Percentiles rank a stretch among this genome's conserved stretches.
Evolutionary conservation across 2,797 vertebrate species (phyloP).

Genomic region (Apogon talboti): DNA sequence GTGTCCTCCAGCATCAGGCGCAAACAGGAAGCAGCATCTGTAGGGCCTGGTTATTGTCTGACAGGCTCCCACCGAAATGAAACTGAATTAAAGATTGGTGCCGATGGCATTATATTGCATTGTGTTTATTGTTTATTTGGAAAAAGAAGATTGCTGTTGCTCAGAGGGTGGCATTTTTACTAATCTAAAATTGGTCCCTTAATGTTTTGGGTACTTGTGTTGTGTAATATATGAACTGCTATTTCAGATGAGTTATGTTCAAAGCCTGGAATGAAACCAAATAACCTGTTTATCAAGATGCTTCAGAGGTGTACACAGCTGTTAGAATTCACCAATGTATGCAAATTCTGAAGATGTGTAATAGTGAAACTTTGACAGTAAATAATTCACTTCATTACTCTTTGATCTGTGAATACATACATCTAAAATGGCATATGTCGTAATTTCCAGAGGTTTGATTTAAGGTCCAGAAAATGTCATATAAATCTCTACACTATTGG

Average conservation of each 20-base stretch:
- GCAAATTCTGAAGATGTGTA: conserved; percentile 20
- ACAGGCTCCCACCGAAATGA: conserved; percentile 31
- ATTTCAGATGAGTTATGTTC: conserved; percentile 9
- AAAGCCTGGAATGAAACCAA: conserved; percentile 12
- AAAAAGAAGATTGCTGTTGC: conserved; percentile 15
- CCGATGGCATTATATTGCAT: conserved; percentile 2
- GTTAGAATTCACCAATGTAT: conserved; percentile 15
- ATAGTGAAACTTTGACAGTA: conserved; percentile 10
- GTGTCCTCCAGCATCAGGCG: conserved; percentile 53
- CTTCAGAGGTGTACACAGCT: not conserved
- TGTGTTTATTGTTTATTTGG: conserved; percentile 24
- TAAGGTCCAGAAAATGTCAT: not conserved
- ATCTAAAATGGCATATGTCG: conserved; percentile 4
- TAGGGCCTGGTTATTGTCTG: conserved; percentile 47
- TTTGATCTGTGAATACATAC: not conserved
- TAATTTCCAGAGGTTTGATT: conserved; percentile 46
- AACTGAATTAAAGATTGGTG: conserved; percentile 37
- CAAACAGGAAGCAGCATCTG: conserved; percentile 57
- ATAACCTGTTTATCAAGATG: conserved; percentile 1
- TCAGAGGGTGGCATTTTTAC: conserved; percentile 3
- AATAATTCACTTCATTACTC: conserved; percentile 7
- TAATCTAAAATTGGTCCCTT: conserved; percentile 9
- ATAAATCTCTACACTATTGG: conserved; percentile 5
- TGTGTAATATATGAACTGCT: conserved; percentile 56
- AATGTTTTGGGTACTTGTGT: conserved; percentile 19